Evolutionary conservation across 92 coral and sea anemone genomes (phyloP).

Genomic region (Parazoanthus swiftii): DNA sequence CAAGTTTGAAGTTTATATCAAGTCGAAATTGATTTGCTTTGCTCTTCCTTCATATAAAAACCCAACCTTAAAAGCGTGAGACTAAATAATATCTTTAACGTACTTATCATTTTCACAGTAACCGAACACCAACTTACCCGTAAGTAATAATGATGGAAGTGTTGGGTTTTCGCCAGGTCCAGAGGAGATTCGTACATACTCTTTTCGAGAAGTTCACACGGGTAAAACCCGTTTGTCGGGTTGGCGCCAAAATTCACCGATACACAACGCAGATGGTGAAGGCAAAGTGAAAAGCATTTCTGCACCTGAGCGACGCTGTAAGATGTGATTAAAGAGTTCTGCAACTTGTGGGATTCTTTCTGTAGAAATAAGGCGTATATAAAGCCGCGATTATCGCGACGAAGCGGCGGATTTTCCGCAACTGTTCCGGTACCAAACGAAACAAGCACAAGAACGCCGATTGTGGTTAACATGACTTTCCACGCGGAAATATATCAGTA

Average conservation of each 20-base stretch:
- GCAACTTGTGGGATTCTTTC: neutral
- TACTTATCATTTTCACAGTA: neutral
- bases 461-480: neutral
- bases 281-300: conserved; percentile 6
- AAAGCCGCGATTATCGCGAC: neutral
- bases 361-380: conserved; percentile 8
- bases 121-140: neutral
- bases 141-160: neutral
- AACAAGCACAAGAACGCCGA: neutral
- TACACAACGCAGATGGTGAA: neutral
- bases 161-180: neutral
- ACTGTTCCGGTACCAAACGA: neutral
- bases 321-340: conserved; percentile 15
- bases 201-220: neutral
- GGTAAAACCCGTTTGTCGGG: neutral
- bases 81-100: too few relatives aligned
- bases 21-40: too few relatives aligned
- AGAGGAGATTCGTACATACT: neutral
- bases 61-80: too few relatives aligned
- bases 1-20: too few relatives aligned
- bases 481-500: neutral
- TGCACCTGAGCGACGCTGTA: neutral
- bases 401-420: conserved; percentile 8
- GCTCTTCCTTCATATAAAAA: too few relatives aligned
- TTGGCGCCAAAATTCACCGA: neutral